phyloP scores from a whole-genome alignment of 1,140 invertebrate genomes.

The Euwallacea fornicatus region DNA sequence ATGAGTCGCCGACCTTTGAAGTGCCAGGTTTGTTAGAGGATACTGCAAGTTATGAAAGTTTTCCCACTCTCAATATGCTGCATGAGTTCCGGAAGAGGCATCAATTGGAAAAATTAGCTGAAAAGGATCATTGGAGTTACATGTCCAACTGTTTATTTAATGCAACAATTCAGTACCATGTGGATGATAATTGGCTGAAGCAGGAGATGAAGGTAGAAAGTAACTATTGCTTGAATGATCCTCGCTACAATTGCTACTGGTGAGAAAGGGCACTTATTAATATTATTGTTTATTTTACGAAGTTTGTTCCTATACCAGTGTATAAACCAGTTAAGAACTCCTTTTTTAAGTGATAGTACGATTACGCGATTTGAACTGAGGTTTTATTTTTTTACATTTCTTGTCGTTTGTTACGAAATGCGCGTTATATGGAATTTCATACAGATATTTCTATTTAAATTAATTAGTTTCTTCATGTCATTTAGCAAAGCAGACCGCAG shows the following conservation, averaged over 20 bases:
- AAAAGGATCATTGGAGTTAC: conserved; percentile 22
- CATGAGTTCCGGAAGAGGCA: conserved; percentile 14
- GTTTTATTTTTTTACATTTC: conserved; percentile 32
- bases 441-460: conserved; percentile 40
- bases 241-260: conserved; percentile 20
- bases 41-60: not conserved
- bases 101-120: conserved; percentile 15
- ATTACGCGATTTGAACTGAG: conserved; percentile 19
- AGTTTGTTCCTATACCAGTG: conserved; percentile 36
- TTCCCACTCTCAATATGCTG: not conserved
- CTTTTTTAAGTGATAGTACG: conserved; percentile 7
- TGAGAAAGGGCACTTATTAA: conserved; percentile 20
- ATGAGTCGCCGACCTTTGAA: conserved; percentile 27
- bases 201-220: conserved; percentile 14
- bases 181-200: conserved; percentile 9
- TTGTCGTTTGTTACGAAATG: conserved; percentile 8
- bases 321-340: conserved; percentile 17
- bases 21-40: conserved; percentile 2
- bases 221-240: conserved; percentile 14
- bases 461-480: conserved; percentile 27
- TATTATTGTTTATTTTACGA: conserved; percentile 14
- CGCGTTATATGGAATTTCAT: conserved; percentile 24
- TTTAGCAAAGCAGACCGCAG: no score
- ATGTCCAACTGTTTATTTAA: conserved; percentile 23
- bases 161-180: conserved; percentile 22